Evolutionary conservation across 2,113 vertebrate genomes (phyloP), one percentile per base, ranked within the genome.

Genomic region (Chunga burmeisteri): DNA sequence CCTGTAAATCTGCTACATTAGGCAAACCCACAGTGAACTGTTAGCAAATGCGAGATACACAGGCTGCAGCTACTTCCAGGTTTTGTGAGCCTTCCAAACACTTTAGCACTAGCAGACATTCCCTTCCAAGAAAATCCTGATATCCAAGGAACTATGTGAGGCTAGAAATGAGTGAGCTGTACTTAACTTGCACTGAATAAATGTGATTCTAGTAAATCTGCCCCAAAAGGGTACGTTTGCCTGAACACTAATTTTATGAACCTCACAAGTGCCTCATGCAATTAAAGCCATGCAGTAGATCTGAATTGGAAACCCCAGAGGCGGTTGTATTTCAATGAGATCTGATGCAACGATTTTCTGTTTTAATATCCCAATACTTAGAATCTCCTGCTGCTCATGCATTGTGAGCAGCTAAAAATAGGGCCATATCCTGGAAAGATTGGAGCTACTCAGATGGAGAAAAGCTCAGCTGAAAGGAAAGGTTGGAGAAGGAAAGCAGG

Each of bases 21-120:
- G 80, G 75, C 36, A 86, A 96, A 86, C 61, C 83, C 80, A 65
- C 29, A 74, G 86, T 61, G 86, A 86, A 49, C 83, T 79, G 75
- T 83, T 92, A 78, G 86, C 86, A 75, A 81, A 91, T 46, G 38
- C 36, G 82, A 29, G 65, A 81, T 85, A 71, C 66, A 27, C 26
- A n/a, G 66, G 34, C 95, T 89, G 77, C 77, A 55, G 65, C 84
- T 93, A 52, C 93, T 65, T 96, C 89, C 63, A 68, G 52, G 10
- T 90, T 95, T 94, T 93, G 88, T 59, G 80, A 84, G 95, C 52
- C 91, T 91, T 95, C 88, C 56, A 74, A 93, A 90, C 82, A 86
- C 8, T 3, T 96, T 86, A 94, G 59, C 88, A 71, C 79, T 36
- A 71, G 80, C 82, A 88, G 92, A 74, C 63, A n/a, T 92, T 92